Conservation (phyloP, 2,797 vertebrate genomes). For the Eremophila alpestris region DNA sequence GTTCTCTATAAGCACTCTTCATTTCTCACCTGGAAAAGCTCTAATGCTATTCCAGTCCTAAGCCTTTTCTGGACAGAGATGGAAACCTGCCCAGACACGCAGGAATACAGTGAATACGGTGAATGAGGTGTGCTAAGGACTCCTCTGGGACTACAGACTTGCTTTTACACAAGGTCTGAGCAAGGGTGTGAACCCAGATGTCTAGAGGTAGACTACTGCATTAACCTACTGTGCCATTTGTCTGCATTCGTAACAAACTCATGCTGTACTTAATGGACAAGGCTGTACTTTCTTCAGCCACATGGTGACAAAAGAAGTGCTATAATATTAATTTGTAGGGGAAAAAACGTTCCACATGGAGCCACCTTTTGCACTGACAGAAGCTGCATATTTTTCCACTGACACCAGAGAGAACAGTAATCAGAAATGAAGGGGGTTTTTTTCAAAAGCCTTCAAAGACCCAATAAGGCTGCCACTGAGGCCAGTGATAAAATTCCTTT, state of each 20-base stretch:
- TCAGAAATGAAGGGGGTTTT: not conserved
- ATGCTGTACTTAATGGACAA: not conserved
- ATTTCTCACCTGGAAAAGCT: constrained; percentile 30
- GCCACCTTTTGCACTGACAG: not conserved
- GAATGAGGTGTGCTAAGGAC: constrained; percentile 30
- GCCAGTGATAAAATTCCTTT: not conserved
- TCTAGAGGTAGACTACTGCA: not conserved
- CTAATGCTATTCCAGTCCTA: not conserved
- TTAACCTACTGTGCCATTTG: constrained; percentile 2
- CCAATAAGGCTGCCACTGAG: not conserved
- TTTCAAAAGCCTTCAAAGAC: constrained; percentile 14
- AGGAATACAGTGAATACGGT: not conserved
- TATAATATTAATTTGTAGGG: not conserved
- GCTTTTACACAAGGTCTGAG: constrained; percentile 18
- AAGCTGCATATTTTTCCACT: not conserved
- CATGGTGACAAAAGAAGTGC: not conserved
- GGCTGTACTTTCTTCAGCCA: not conserved
- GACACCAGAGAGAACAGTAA: not conserved
- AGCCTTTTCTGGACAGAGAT: not conserved
- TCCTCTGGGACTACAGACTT: not conserved
- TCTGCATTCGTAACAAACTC: not conserved
- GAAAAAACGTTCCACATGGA: not conserved
- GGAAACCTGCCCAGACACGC: constrained; percentile 22
- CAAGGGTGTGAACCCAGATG: constrained; percentile 2
- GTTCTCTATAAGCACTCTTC: not conserved